Conservation (phyloP, 2,888 invertebrate species). For the Glyphotaelius pellucidus region DNA sequence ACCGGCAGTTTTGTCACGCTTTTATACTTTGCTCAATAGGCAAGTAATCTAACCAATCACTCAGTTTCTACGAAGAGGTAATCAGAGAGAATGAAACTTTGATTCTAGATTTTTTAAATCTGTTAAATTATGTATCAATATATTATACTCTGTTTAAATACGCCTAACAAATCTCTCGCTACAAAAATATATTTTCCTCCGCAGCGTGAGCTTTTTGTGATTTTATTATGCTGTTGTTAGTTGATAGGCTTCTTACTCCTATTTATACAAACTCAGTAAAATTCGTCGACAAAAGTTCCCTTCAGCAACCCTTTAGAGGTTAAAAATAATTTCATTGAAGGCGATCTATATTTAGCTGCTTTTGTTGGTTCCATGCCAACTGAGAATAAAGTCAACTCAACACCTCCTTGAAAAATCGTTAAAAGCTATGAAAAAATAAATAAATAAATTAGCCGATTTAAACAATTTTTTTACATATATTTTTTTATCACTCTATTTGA, state of each 20-base stretch:
- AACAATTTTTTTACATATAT: no score
- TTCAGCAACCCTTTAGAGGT: not conserved
- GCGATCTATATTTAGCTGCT: not conserved
- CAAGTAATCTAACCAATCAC: not conserved
- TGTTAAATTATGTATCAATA: no score
- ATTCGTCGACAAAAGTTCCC: not conserved
- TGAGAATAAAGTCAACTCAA: no score
- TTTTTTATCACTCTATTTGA: no score
- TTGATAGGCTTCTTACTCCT: not conserved
- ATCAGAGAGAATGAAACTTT: not conserved
- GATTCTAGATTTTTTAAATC: not conserved
- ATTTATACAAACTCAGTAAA: not conserved
- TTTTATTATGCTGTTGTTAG: not conserved
- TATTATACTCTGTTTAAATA: not conserved
- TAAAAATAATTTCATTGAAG: not conserved
- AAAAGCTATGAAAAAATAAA: no score
- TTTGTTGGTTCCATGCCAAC: no score
- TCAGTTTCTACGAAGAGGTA: not conserved
- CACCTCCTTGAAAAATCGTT: no score
- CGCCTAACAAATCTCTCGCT: not conserved
- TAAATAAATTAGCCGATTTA: no score
- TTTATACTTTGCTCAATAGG: not conserved
- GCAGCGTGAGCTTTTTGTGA: not conserved
- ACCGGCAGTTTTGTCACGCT: not conserved
- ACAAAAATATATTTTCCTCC: not conserved